phyloP scores from a whole-genome alignment of 2,113 vertebrate genomes.

The Oryzias curvinotus region DNA sequence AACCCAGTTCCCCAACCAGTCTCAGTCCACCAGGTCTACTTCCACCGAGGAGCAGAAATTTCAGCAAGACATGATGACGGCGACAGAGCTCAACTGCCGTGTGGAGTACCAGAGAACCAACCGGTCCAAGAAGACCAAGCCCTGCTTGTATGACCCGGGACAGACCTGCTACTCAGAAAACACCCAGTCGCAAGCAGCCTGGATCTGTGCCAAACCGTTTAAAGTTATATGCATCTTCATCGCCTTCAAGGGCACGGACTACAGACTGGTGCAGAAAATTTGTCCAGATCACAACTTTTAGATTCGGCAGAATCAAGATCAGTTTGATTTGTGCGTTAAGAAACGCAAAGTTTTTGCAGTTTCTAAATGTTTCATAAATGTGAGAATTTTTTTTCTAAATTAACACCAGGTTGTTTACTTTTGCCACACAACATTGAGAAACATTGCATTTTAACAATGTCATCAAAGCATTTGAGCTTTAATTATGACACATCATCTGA shows the following conservation, averaged over 20 bases:
- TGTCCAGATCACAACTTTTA: slow-evolving; percentile 80
- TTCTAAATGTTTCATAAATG: too few species aligned
- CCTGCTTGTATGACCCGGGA: slow-evolving; percentile 74
- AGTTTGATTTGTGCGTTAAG: slow-evolving; percentile 57
- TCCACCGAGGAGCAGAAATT: slow-evolving; percentile 40
- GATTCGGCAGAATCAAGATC: slow-evolving; percentile 66
- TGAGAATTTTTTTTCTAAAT: too few species aligned
- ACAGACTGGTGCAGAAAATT: slow-evolving; percentile 81
- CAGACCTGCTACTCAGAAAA: slow-evolving; percentile 80
- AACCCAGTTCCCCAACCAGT: slow-evolving; percentile 30
- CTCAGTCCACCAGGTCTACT: slow-evolving; percentile 48
- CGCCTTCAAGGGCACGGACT: slow-evolving; percentile 77
- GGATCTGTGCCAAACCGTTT: slow-evolving; percentile 81
- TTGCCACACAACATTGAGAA: too few species aligned
- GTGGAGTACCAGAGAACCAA: slow-evolving; percentile 80
- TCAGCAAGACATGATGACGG: slow-evolving; percentile 61
- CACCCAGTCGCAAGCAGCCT: slow-evolving; percentile 78
- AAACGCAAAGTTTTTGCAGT: background rate
- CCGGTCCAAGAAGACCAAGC: slow-evolving; percentile 77
- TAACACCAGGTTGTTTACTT: too few species aligned
- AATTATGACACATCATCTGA: too few species aligned
- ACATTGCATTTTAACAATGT: too few species aligned
- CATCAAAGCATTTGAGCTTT: too few species aligned
- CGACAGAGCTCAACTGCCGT: slow-evolving; percentile 73
- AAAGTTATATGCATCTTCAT: slow-evolving; percentile 83